These are phyloP conservation scores for Onychorhynchus coronatus DNA, from an alignment of 2,113 vertebrate genomes.

Conservation along the genomic window DNA sequence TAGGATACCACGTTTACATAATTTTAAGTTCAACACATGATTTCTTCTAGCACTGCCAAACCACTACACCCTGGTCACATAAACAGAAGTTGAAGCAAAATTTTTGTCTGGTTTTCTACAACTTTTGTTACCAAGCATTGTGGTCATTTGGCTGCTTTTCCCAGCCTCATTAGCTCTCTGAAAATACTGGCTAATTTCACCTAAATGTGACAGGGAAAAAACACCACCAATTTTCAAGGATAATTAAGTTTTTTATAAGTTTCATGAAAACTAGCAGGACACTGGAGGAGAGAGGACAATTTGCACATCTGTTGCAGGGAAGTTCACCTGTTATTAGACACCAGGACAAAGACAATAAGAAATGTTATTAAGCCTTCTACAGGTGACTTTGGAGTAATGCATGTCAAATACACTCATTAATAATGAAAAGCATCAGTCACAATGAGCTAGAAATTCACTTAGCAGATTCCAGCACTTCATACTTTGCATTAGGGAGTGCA, in stretches of 20 bases:
- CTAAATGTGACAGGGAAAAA: background rate
- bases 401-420: background rate
- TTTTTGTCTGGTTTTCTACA: background rate
- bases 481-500: background rate
- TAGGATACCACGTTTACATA: slow-evolving; percentile 11
- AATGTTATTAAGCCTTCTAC: background rate
- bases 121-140: background rate
- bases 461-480: background rate
- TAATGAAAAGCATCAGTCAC: background rate
- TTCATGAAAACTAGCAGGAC: background rate
- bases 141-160: background rate
- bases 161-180: background rate
- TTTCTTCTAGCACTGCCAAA: background rate
- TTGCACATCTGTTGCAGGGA: background rate
- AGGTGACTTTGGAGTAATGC: background rate
- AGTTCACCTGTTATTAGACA: background rate
- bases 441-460: background rate
- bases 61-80: background rate
- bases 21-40: background rate
- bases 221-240: background rate
- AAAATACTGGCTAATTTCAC: background rate
- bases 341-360: background rate
- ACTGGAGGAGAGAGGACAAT: background rate
- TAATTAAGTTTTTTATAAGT: background rate
- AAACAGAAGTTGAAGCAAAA: background rate